Evolutionary conservation across 1,140 invertebrate genomes (phyloP), one percentile per base, ranked within the genome.

Genomic region (Euwallacea fornicatus): DNA sequence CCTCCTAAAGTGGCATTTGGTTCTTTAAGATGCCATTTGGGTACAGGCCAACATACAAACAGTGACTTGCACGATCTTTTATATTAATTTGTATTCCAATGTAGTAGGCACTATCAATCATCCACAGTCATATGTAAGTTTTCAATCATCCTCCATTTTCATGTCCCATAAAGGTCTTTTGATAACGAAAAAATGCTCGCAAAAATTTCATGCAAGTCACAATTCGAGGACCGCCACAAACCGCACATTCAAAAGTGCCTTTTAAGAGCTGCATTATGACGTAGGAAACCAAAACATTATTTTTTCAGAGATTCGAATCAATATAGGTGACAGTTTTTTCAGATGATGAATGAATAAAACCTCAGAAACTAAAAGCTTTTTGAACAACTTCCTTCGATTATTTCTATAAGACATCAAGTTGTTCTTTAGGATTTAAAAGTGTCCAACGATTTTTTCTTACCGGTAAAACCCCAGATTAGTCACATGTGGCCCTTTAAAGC

Each of bases 381-480:
- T 33, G 21, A 33, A 33, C 21, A 33, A 33, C 21, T 33, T 33
- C 21, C 21, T 33, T 33, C 21, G 4, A 4, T 33, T 33, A 1
- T 4, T 33, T 33, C 21, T 33, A 4, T 33, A 33, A 33, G 21
- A 33, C 4, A 33, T 33, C 21, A 33, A 33, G 21, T 33, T 33
- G 21, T 33, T 33, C 21, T 33, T 33, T 33, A 33, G 21, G 21
- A 43, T 62, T 62, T 46, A 16, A 62, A 43, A 44, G 44, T 44
- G 42, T 15, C 9, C n/a, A 33, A 33, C 21, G 21, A 33, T 33
- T 33, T 66, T 71, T 69, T 71, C 66, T 71, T 71, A 63, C 69
- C 64, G 64, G 44, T 71, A 71, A 71, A 71, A 71, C 68, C 44
- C 47, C 68, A 8, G 68, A 70, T 71, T 66, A 71, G 69, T 71